Evolutionary conservation across 2,888 invertebrate genomes (phyloP), one percentile per base, ranked within the genome.

Genomic region (Heliconius erato): DNA sequence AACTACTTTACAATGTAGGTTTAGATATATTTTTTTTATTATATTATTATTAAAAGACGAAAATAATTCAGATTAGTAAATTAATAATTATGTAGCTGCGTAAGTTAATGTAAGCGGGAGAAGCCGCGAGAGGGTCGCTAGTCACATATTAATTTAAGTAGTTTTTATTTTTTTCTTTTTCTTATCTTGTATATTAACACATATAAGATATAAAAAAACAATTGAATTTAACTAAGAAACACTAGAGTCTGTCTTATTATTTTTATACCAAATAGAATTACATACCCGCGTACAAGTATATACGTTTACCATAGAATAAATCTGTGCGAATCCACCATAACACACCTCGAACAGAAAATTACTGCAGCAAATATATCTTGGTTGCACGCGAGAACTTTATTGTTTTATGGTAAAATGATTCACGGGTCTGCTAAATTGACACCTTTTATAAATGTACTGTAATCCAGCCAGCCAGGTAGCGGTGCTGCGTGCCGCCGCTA

Each of bases 401-500:
- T 67, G 40, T 44, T 40, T 78, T 65, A 44, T 67, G 44, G 16
- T 65, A 67, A 49, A 23, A 67, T 28, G 12, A 9, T 49, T 78
- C 44, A 28, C 3, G 67, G 32, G 19, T 49, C 44, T 67, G 23
- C 68, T 67, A 54, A 32, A 81, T 79, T 79, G 80, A 79, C 82
- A 80, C 74, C 32, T 85, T 82, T 67, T 87, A 87, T 87, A 87
- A 85, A 88, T 84, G 68, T 78, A 79, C 54, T 82, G 65, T 44
- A 83, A 86, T 87, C 77, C 84, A 88, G 89, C 77, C 84, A 88
- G 89, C 54, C 74, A 23, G 79, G 32, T 79, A 35, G 32, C 89
- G 86, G 59, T 85, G 85, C 93, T 91, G 94, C 94, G 94, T 94
- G 94, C 85, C 85, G 86, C 81, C 85, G 86, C 78, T 87, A 86